These are phyloP conservation scores for Craterocephalus amniculus DNA, from an alignment of 2,797 vertebrate genomes.

Conservation along the genomic window DNA sequence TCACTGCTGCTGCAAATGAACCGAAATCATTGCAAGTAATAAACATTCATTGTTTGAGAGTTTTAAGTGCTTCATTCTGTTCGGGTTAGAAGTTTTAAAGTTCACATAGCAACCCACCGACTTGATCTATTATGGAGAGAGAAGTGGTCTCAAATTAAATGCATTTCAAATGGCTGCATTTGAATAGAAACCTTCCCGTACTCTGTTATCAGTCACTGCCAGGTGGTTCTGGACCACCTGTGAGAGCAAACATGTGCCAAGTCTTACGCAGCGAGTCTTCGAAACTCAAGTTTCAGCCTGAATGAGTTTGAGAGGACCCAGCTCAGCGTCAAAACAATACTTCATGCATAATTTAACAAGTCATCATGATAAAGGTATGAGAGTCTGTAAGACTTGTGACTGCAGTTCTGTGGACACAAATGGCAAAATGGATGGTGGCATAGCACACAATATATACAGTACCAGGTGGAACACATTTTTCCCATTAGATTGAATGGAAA, in stretches of 20 bases:
- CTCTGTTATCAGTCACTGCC: constrained; percentile 68
- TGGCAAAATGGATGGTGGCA: constrained; percentile 4
- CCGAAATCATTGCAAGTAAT: neutral
- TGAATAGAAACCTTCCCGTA: constrained; percentile 57
- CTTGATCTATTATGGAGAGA: constrained; percentile 37
- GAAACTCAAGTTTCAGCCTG: constrained; percentile 58
- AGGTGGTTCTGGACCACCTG: constrained; percentile 72
- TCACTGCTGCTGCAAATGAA: neutral
- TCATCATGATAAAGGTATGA: constrained; percentile 46
- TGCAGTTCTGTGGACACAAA: constrained; percentile 1
- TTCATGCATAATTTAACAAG: constrained; percentile 47
- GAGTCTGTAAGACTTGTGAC: constrained; percentile 19
- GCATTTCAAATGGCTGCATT: constrained; percentile 60
- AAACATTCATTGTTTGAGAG: constrained; percentile 42
- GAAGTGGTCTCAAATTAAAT: constrained; percentile 53
- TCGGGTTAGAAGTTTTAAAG: constrained; percentile 42
- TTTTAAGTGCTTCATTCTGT: constrained; percentile 21
- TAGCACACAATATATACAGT: neutral
- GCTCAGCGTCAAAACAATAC: constrained; percentile 53
- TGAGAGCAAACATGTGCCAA: constrained; percentile 67
- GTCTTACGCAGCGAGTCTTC: constrained; percentile 58
- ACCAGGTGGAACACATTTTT: too few relatives aligned
- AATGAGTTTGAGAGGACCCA: constrained; percentile 48
- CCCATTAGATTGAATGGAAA: neutral
- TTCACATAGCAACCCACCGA: constrained; percentile 34